phyloP scores from a whole-genome alignment of 2,888 invertebrate species.

The Exephanes ischioxanthus region DNA sequence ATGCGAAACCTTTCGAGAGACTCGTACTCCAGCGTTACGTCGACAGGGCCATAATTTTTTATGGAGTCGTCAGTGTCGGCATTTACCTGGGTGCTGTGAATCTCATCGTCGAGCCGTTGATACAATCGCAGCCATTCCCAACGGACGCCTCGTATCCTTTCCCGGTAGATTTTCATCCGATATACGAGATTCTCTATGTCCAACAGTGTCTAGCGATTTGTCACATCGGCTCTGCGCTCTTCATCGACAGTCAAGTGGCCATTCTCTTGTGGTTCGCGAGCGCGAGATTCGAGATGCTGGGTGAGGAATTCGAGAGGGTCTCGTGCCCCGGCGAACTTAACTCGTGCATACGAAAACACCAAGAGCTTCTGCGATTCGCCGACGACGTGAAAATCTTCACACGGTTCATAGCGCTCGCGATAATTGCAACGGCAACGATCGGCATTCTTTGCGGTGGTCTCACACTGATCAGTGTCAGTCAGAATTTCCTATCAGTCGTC shows the following conservation, averaged over 20 bases:
- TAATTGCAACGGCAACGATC: slow-evolving; percentile 74
- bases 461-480: slow-evolving; percentile 68
- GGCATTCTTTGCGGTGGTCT: slow-evolving; percentile 70
- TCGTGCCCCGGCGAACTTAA: slow-evolving; percentile 62
- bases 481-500: slow-evolving; percentile 9
- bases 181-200: slow-evolving; percentile 71
- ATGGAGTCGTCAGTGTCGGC: slow-evolving; percentile 70
- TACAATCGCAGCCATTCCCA: slow-evolving; percentile 75
- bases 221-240: slow-evolving; percentile 71
- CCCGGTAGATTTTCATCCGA: slow-evolving; percentile 63
- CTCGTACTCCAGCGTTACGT: slow-evolving; percentile 73
- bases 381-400: slow-evolving; percentile 70
- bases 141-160: slow-evolving; percentile 79
- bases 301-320: slow-evolving; percentile 62
- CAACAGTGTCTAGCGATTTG: slow-evolving; percentile 73
- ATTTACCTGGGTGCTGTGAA: slow-evolving; percentile 66
- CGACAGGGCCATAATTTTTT: slow-evolving; percentile 71
- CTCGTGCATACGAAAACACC: slow-evolving; percentile 73
- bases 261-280: slow-evolving; percentile 75
- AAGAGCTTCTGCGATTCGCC: slow-evolving; percentile 66
- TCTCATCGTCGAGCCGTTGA: slow-evolving; percentile 74
- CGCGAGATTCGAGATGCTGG: slow-evolving; percentile 76
- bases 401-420: slow-evolving; percentile 73
- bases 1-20: slow-evolving; percentile 67
- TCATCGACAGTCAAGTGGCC: slow-evolving; percentile 75